These are phyloP conservation scores for Micronycteris hirsuta DNA, from an alignment of 2,113 vertebrate genomes.

Conservation along the genomic window DNA sequence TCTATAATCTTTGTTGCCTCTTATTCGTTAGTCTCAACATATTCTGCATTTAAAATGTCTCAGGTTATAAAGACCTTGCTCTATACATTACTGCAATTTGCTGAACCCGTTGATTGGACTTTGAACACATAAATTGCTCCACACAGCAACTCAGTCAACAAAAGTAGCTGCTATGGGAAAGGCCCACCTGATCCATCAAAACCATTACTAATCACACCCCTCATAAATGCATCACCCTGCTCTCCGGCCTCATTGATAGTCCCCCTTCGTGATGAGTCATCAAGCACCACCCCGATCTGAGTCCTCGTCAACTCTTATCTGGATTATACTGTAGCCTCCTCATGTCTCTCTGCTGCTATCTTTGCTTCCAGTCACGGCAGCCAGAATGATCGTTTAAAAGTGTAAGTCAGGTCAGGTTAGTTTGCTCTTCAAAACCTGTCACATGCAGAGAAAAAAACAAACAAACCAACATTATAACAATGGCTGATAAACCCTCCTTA, in stretches of 20 bases:
- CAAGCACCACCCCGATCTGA: not conserved
- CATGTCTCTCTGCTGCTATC: not conserved
- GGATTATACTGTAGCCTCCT: not conserved
- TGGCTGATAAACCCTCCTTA: not conserved
- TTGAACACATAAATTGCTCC: not conserved
- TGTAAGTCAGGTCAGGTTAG: not conserved
- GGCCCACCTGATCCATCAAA: not conserved
- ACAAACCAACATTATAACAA: not conserved
- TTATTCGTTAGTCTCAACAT: not conserved
- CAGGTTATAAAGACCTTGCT: not conserved
- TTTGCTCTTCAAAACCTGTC: not conserved
- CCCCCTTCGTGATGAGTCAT: not conserved
- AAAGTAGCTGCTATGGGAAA: not conserved
- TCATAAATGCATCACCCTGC: not conserved
- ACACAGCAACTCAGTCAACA: not conserved
- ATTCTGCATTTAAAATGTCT: not conserved
- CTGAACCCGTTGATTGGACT: not conserved
- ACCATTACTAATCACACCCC: not conserved
- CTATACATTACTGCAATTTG: not conserved
- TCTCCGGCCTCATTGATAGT: not conserved
- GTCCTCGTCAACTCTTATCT: not conserved
- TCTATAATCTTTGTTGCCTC: not conserved
- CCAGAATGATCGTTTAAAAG: not conserved
- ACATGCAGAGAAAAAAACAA: not conserved
- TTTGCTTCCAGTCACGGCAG: not conserved